Evolutionary conservation across 2,113 vertebrate species (phyloP).

Genomic region (Trochalopteron elliotii): DNA sequence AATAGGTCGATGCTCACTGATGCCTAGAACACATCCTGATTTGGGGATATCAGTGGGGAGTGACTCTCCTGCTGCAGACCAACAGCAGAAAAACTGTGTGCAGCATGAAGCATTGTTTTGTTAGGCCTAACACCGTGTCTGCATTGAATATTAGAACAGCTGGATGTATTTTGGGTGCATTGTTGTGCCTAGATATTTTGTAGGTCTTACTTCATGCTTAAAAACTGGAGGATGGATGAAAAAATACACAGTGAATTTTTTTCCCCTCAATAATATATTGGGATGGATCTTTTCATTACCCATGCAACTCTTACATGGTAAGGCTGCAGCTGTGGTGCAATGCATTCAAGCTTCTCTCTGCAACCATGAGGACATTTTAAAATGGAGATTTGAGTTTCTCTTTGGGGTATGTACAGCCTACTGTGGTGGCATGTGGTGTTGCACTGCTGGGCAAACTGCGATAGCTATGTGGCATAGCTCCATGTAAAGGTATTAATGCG

Average conservation of each 20-base stretch:
- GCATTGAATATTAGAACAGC: not conserved
- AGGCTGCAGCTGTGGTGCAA: not conserved
- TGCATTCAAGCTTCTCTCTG: not conserved
- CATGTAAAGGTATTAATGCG: not conserved
- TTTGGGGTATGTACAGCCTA: not conserved
- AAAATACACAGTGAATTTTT: not conserved
- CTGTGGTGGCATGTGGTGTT: not conserved
- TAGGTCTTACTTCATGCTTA: not conserved
- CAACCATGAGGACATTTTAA: not conserved
- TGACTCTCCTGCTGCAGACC: not conserved
- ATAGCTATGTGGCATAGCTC: not conserved
- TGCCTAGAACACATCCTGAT: not conserved
- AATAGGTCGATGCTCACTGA: rapidly evolving
- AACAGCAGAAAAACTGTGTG: not conserved
- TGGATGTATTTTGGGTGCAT: not conserved
- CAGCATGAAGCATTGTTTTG: not conserved
- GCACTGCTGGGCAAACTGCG: not conserved
- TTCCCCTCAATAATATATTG: not conserved
- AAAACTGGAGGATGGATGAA: not conserved
- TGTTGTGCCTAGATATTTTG: not conserved
- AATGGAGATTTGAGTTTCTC: not conserved
- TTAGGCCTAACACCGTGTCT: not conserved
- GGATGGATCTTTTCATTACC: not conserved
- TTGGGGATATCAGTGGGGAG: not conserved
- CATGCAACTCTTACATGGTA: not conserved